A percentile compares a stretch with the other conserved stretches of the same genome.
Conservation (phyloP, 1,140 invertebrate genomes). For the Orchesella cincta region DNA sequence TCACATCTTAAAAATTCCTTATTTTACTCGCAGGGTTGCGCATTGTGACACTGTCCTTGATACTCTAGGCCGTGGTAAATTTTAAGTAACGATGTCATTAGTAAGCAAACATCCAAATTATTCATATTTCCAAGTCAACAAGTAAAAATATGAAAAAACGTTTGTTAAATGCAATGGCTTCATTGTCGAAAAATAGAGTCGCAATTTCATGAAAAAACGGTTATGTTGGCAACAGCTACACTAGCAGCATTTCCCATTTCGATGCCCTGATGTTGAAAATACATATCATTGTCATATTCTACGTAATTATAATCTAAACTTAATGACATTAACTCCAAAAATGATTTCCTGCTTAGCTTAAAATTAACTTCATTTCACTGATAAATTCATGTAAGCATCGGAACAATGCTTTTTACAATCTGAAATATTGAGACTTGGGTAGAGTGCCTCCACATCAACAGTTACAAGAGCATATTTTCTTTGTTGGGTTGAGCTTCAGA, state of each 20-base stretch:
- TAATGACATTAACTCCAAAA: constrained; percentile 8
- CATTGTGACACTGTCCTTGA: too few relatives aligned
- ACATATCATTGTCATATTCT: constrained; percentile 4
- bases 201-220: constrained; percentile 4
- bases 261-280: neutral
- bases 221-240: constrained; percentile 2
- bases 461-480: constrained; percentile 1
- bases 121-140: too few relatives aligned
- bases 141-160: too few relatives aligned
- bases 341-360: neutral
- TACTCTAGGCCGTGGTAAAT: too few relatives aligned
- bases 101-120: too few relatives aligned
- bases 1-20: neutral
- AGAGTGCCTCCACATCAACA: neutral
- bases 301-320: constrained; percentile 24
- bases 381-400: too few relatives aligned
- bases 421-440: neutral
- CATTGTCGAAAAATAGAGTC: too few relatives aligned
- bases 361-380: too few relatives aligned
- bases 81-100: too few relatives aligned
- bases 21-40: constrained; percentile 1
- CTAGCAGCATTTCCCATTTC: constrained; percentile 18
- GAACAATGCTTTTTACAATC: constrained; percentile 30
- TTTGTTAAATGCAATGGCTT: too few relatives aligned
- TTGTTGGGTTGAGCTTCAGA: neutral